phyloP scores from a whole-genome alignment of 2,113 vertebrate species.

The Solea senegalensis region DNA sequence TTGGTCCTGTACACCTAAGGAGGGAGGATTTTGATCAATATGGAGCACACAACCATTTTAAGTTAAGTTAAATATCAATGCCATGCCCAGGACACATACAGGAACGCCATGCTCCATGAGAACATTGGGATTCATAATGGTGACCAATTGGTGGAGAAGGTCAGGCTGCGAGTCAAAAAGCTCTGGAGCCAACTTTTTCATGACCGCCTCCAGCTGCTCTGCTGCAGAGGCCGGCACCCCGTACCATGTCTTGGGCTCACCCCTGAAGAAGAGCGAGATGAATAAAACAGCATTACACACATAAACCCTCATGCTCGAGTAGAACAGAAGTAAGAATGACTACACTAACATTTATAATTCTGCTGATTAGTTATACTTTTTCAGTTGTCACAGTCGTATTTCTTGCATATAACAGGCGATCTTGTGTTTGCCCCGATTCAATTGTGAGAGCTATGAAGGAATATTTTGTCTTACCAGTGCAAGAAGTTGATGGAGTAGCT shows the following conservation, averaged over 20 bases:
- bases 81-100: constrained; percentile 75
- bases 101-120: constrained; percentile 98
- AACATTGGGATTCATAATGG: constrained; percentile 98
- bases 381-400: not conserved
- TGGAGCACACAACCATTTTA: not conserved
- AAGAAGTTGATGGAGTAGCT: constrained; percentile 99
- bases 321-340: not conserved
- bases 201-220: constrained; percentile 95
- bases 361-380: not conserved
- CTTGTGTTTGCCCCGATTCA: not conserved
- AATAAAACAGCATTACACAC: constrained; percentile 1
- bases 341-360: not conserved
- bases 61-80: not conserved
- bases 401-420: not conserved
- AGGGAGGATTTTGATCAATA: not conserved
- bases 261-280: constrained; percentile 79
- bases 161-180: constrained; percentile 97
- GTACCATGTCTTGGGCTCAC: constrained; percentile 98
- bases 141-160: constrained; percentile 96
- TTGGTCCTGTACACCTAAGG: constrained; percentile 95
- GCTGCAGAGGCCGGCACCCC: constrained; percentile 95
- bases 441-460: not conserved
- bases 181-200: constrained; percentile 96
- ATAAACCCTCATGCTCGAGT: not conserved
- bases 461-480: constrained; percentile 86